A percentile compares a stretch with the other conserved stretches of the same genome.
Conservation (phyloP, 2,888 invertebrate genomes). For the Zygaena filipendulae region DNA sequence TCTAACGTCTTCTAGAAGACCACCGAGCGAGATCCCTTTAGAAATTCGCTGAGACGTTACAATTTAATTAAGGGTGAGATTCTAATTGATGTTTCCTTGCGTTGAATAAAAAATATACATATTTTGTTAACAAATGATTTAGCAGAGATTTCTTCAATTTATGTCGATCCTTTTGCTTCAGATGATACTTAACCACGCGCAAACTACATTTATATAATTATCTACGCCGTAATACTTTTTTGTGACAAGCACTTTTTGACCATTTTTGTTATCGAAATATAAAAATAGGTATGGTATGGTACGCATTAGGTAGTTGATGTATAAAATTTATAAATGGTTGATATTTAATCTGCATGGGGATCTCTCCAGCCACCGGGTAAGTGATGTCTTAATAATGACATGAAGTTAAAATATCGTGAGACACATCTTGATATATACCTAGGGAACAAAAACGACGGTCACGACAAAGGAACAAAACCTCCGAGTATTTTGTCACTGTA, state of each 20-base stretch:
- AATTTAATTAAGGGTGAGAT: constrained; percentile 53
- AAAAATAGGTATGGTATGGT: too few relatives aligned
- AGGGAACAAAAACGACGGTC: constrained; percentile 39
- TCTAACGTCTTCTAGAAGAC: too few relatives aligned
- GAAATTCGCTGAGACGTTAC: constrained; percentile 61
- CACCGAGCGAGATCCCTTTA: constrained; percentile 34
- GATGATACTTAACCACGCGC: too few relatives aligned
- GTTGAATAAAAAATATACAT: too few relatives aligned
- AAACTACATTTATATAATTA: too few relatives aligned
- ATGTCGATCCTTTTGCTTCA: too few relatives aligned
- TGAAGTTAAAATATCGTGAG: constrained; percentile 58
- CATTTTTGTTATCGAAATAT: too few relatives aligned
- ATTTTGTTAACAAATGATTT: too few relatives aligned
- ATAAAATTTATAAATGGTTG: constrained; percentile 54
- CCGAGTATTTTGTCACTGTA: constrained; percentile 66
- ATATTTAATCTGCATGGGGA: constrained; percentile 43
- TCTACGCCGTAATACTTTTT: too few relatives aligned
- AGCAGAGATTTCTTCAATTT: too few relatives aligned
- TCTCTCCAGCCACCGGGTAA: constrained; percentile 61
- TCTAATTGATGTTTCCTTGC: constrained; percentile 42
- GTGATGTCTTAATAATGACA: constrained; percentile 67
- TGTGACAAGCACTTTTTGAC: too few relatives aligned
- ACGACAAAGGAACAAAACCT: constrained; percentile 52
- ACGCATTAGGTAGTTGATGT: too few relatives aligned
- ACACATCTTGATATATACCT: constrained; percentile 48